Evolutionary conservation across 2,888 invertebrate genomes (phyloP), one percentile per base, ranked within the genome.

Genomic region (Trachelus iudaicus): DNA sequence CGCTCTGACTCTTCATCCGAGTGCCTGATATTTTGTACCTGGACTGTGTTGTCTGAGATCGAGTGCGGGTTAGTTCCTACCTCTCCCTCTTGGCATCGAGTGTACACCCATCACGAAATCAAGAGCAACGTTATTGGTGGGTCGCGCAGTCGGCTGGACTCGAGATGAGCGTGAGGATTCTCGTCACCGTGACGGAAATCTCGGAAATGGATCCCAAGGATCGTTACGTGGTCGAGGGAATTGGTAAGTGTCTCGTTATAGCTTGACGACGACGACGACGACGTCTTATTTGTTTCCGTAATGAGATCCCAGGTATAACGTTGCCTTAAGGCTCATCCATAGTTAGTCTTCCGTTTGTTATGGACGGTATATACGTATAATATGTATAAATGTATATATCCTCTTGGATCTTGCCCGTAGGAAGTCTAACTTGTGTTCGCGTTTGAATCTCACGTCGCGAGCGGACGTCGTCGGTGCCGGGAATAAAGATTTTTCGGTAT

Each of bases 121-220:
- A 56, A 56, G 56, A 23, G 56, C 56, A 56, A 6, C 2, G 6
- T 15, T 23, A 56, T 23, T 9, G 23, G 23, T 35, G 12, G 23
- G 23, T 56, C 56, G 2, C 56, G 4, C 4, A 4, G 56, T 56
- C 56, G 23, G 56, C 15, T 2, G 23, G 23, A 34, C 23, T 11
- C 4, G 73, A 68, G 69, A 90, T 89, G 88, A 89, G 87, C 76
- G 83, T 84, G 75, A 84, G 80, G 77, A 84, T 87, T 69, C 85
- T 87, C 76, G 84, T 87, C 77, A 86, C 85, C 83, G 86, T 86
- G 74, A 90, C 89, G 77, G 88, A 91, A 80, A 83, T 86, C 76
- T 82, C 87, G 34, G 86, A 87, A 78, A 90, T 91, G 90, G 90
- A 89, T 82, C 87, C 89, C 34, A 90, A 89, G 84, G 89, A 91